Evolutionary conservation across 2,113 vertebrate genomes (phyloP).

Genomic region (Harpagus bidentatus): DNA sequence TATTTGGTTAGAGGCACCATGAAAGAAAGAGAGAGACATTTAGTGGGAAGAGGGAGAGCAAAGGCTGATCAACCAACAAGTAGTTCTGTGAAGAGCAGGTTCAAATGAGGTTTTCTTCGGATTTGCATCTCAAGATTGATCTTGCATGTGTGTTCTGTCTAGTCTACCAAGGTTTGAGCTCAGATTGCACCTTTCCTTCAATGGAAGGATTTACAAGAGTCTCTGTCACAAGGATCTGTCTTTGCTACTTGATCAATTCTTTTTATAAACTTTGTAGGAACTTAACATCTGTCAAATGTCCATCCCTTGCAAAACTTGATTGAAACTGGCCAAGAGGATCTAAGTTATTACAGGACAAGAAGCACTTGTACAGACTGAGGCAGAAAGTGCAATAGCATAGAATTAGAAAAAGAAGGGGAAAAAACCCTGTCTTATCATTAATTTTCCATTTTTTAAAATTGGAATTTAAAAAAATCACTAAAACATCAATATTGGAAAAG

Average conservation of each 20-base stretch:
- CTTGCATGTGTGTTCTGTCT: neutral
- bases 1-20: neutral
- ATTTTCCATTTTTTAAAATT: neutral
- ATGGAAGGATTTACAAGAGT: neutral
- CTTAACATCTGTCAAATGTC: neutral
- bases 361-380: neutral
- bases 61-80: neutral
- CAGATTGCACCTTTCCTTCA: neutral
- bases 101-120: neutral
- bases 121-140: neutral
- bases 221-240: neutral
- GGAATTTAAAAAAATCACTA: neutral
- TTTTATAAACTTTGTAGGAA: neutral
- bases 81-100: neutral
- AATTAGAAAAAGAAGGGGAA: neutral
- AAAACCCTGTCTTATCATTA: rapidly evolving
- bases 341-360: neutral
- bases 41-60: neutral
- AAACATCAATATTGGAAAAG: neutral
- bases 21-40: neutral
- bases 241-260: neutral
- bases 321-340: neutral
- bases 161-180: neutral
- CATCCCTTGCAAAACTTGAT: neutral
- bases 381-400: neutral